phyloP scores from a whole-genome alignment of 2,797 vertebrate genomes.

The Micromesistius poutassou region DNA sequence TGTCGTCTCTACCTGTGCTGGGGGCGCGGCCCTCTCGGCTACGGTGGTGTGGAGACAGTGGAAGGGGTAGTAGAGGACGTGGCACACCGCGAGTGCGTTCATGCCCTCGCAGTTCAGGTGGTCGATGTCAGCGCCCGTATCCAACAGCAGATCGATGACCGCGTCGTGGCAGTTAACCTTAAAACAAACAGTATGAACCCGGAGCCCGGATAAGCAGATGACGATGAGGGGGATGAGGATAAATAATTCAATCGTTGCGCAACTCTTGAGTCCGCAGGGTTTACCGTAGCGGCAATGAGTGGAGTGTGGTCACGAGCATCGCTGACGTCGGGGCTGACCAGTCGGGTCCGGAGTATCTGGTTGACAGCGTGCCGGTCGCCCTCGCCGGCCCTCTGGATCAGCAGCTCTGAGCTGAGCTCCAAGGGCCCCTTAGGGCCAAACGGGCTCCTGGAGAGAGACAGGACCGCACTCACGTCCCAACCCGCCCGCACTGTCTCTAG shows the following conservation, averaged over 20 bases:
- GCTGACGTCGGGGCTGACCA: constrained; percentile 74
- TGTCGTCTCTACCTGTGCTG: not conserved
- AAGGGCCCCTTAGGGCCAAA: constrained; percentile 74
- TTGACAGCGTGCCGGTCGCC: constrained; percentile 66
- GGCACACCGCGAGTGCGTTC: constrained; percentile 76
- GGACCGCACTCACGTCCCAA: constrained; percentile 72
- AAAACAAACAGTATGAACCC: not conserved
- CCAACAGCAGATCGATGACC: constrained; percentile 79
- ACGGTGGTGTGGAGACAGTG: constrained; percentile 61
- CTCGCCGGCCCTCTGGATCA: constrained; percentile 70
- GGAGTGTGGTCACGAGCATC: constrained; percentile 76
- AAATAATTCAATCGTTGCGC: not conserved
- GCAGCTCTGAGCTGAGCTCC: constrained; percentile 69
- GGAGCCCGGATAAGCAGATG: no score
- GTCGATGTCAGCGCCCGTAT: constrained; percentile 81
- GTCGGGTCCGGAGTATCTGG: constrained; percentile 57
- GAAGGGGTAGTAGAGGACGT: constrained; percentile 78
- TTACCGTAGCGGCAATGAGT: constrained; percentile 82
- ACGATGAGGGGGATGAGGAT: no score
- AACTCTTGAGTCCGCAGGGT: not conserved
- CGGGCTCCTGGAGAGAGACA: constrained; percentile 60
- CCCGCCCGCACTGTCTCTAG: constrained; percentile 34
- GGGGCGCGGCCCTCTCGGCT: constrained; percentile 44
- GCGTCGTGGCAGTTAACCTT: constrained; percentile 75
- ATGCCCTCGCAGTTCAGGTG: constrained; percentile 78